A percentile compares a stretch with the other conserved stretches of the same genome.
Evolutionary conservation across 2,888 invertebrate genomes (phyloP).

Genomic region (Thymelicus sylvestris): DNA sequence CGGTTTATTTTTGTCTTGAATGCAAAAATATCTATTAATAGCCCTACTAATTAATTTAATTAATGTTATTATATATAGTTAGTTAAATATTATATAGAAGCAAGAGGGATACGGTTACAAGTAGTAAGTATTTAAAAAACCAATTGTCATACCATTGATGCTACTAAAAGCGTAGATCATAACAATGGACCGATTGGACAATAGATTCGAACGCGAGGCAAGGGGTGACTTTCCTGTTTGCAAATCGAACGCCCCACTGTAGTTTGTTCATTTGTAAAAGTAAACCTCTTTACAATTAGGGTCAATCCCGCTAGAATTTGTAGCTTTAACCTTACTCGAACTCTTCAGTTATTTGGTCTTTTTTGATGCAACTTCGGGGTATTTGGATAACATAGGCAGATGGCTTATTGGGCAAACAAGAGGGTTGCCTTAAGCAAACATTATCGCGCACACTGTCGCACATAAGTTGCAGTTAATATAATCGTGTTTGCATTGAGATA

Average conservation of each 20-base stretch:
- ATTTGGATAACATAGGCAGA: slow-evolving; percentile 35
- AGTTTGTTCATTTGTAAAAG: slow-evolving; percentile 65
- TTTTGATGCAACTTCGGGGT: slow-evolving; percentile 33
- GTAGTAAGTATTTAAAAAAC: background rate
- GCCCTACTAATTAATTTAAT: too few relatives aligned
- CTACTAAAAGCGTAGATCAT: slow-evolving; percentile 11
- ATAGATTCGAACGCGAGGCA: slow-evolving; percentile 34
- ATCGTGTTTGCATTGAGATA: slow-evolving; percentile 18
- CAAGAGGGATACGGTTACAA: too few relatives aligned
- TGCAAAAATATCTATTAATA: too few relatives aligned
- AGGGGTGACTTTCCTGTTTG: slow-evolving; percentile 52
- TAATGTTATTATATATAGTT: too few relatives aligned
- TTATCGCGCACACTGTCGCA: slow-evolving; percentile 10
- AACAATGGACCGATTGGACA: slow-evolving; percentile 11
- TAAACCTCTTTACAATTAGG: slow-evolving; percentile 69
- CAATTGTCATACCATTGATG: background rate
- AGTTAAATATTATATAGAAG: too few relatives aligned
- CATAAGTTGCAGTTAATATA: slow-evolving; percentile 18
- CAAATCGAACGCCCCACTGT: slow-evolving; percentile 49
- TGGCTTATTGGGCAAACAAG: slow-evolving; percentile 20
- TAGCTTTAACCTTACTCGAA: slow-evolving; percentile 35
- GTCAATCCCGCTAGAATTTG: slow-evolving; percentile 56
- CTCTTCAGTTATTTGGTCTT: slow-evolving; percentile 20
- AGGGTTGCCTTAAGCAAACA: slow-evolving; percentile 22
- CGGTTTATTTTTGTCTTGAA: too few relatives aligned